These are phyloP conservation scores for Chloroceryle amazona DNA, from an alignment of 2,797 vertebrate species.

Conservation along the genomic window DNA sequence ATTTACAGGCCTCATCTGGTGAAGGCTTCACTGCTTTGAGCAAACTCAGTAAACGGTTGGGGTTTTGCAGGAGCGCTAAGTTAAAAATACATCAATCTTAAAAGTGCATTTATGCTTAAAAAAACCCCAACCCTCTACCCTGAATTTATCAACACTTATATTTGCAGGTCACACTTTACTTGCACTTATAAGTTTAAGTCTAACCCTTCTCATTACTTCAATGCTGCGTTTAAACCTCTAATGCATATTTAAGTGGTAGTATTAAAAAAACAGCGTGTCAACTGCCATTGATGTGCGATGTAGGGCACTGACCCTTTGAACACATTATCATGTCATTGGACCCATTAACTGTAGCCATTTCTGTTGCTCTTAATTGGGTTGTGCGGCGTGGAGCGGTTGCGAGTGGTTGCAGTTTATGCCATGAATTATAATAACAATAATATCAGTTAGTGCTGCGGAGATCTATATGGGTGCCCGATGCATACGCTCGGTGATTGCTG, in stretches of 20 bases:
- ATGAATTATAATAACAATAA: constrained; percentile 76
- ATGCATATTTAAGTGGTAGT: constrained; percentile 77
- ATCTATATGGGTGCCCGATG: not conserved
- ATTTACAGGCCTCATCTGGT: not conserved
- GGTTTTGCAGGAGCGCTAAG: not conserved
- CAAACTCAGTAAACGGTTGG: not conserved
- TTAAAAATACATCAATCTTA: not conserved
- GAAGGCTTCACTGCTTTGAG: not conserved
- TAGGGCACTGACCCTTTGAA: constrained; percentile 74
- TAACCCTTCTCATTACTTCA: constrained; percentile 76
- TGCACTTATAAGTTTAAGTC: constrained; percentile 70
- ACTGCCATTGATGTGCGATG: constrained; percentile 73
- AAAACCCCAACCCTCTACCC: not conserved
- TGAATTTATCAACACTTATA: constrained; percentile 62
- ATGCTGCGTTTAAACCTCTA: constrained; percentile 69
- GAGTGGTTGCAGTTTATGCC: constrained; percentile 61
- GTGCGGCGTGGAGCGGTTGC: constrained; percentile 59
- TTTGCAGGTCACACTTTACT: constrained; percentile 76
- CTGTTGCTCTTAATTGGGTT: constrained; percentile 77
- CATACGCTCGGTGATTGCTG: not conserved
- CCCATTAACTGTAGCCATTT: constrained; percentile 70
- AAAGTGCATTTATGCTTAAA: not conserved
- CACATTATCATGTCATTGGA: constrained; percentile 71
- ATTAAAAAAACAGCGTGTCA: constrained; percentile 74
- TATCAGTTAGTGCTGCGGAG: not conserved